Percentiles rank a stretch among this genome's conserved stretches.
Evolutionary conservation across 2,797 vertebrate genomes (phyloP).

Genomic region (Myripristis murdjan): DNA sequence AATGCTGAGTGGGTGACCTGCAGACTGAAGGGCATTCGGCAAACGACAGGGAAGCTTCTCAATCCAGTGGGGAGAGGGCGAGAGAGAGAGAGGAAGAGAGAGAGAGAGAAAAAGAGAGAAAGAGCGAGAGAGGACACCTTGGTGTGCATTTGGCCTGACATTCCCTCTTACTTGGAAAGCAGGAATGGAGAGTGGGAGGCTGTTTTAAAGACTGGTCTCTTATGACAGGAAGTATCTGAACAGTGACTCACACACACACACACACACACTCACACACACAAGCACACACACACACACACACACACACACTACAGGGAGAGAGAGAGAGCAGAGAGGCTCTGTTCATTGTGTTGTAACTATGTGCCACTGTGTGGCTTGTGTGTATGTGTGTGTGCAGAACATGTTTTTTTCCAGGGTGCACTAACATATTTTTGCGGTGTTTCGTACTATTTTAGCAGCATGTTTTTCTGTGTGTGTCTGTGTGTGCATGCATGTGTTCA

Average conservation of each 20-base stretch:
- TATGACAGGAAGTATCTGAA: conserved; percentile 82
- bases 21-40: conserved; percentile 54
- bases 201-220: conserved; percentile 74
- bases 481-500: conserved; percentile 24
- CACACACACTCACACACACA: too few relatives aligned
- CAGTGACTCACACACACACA: conserved; percentile 73
- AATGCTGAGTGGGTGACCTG: conserved; percentile 65
- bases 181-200: conserved; percentile 52
- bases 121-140: conserved; percentile 43
- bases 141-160: conserved; percentile 64
- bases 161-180: conserved; percentile 72
- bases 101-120: conserved; percentile 3
- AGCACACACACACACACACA: too few relatives aligned
- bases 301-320: conserved; percentile 58
- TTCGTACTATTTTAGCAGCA: background rate
- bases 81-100: background rate
- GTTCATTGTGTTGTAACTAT: conserved; percentile 47
- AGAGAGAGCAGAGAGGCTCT: conserved; percentile 51
- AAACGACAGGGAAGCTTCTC: conserved; percentile 57
- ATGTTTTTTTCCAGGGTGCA: conserved; percentile 15
- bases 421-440: conserved; percentile 9
- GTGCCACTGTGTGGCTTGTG: conserved; percentile 30
- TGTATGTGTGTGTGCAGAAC: conserved; percentile 14
- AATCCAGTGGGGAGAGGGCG: conserved; percentile 33
- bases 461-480: background rate